Evolutionary conservation across 2,797 vertebrate genomes (phyloP).

Genomic region (Rhincodon typus): DNA sequence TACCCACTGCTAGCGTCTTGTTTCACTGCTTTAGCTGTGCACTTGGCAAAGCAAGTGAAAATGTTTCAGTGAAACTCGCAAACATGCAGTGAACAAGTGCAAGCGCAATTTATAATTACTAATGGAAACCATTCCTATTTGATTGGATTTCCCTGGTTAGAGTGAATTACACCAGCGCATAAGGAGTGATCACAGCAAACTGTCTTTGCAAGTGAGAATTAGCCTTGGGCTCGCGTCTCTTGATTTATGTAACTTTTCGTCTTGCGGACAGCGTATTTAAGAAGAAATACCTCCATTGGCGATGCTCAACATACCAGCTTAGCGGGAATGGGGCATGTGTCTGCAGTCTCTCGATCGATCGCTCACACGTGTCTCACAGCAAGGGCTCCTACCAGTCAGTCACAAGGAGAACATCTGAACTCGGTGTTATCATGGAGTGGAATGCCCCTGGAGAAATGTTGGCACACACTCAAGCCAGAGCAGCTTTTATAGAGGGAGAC

Average conservation of each 20-base stretch:
- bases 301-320: neutral
- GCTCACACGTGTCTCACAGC: neutral
- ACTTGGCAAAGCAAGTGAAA: neutral
- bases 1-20: neutral
- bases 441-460: neutral
- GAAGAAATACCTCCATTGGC: neutral
- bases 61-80: neutral
- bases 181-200: neutral
- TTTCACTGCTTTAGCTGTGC: neutral
- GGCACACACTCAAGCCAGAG: neutral
- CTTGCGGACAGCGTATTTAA: neutral
- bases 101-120: neutral
- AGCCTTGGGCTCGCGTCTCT: no score
- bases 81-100: neutral
- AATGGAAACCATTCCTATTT: neutral
- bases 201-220: no score
- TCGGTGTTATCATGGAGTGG: neutral
- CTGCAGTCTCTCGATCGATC: neutral
- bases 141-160: neutral
- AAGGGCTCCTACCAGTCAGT: neutral
- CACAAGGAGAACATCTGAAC: neutral
- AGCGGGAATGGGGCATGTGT: neutral
- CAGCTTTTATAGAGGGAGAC: neutral
- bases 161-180: neutral
- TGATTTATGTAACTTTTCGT: neutral